A percentile compares a stretch with the other conserved stretches of the same genome.
Conservation (phyloP, 2,797 vertebrate genomes). For the Ciconia nigra region DNA sequence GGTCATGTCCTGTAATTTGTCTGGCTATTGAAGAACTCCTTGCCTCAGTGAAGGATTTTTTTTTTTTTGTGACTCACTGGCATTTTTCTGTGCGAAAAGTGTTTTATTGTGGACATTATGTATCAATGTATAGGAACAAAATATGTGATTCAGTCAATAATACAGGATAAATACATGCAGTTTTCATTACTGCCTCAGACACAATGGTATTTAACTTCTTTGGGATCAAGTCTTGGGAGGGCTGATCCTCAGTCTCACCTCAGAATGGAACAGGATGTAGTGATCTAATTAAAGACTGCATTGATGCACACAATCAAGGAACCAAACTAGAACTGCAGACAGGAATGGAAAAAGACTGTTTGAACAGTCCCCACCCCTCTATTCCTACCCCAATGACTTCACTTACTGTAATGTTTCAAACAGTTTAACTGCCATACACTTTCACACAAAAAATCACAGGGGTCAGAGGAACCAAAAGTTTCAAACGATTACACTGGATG, state of each 20-base stretch:
- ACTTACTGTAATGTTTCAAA: background rate
- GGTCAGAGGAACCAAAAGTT: background rate
- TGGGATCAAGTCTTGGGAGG: background rate
- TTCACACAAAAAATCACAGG: background rate
- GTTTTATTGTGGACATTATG: background rate
- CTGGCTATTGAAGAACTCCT: background rate
- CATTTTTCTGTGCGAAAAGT: background rate
- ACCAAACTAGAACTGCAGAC: background rate
- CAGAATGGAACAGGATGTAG: background rate
- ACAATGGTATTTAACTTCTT: background rate
- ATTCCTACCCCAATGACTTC: background rate
- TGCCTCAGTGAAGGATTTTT: background rate
- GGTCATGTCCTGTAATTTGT: background rate
- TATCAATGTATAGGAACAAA: background rate
- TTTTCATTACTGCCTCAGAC: background rate
- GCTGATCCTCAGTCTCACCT: background rate
- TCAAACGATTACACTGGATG: background rate
- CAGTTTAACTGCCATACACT: background rate
- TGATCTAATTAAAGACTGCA: background rate
- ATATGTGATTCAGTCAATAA: background rate
- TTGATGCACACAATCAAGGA: background rate
- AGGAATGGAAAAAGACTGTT: background rate
- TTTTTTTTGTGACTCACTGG: background rate
- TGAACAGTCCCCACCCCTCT: background rate
- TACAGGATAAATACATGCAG: background rate